Conservation (phyloP, 2,797 vertebrate genomes). For the Hemitrygon akajei region DNA sequence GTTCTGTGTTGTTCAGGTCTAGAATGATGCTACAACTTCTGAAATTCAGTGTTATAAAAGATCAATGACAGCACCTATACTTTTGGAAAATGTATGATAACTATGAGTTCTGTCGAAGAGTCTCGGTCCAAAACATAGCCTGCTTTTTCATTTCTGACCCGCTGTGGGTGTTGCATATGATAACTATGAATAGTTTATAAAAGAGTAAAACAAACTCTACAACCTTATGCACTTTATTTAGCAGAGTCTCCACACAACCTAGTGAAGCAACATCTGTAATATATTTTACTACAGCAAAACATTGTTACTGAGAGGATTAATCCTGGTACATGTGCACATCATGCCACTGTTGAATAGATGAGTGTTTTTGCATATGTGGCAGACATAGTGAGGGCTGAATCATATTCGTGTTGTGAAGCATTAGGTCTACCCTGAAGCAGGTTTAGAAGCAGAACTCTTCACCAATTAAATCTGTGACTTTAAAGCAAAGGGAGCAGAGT, state of each 20-base stretch:
- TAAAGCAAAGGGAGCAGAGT: background rate
- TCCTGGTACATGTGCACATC: background rate
- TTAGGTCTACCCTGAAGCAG: background rate
- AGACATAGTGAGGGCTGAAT: background rate
- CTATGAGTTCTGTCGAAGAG: background rate
- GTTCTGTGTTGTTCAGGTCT: background rate
- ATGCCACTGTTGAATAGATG: slow-evolving; percentile 8
- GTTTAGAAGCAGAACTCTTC: background rate
- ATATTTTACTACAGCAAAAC: slow-evolving; percentile 15
- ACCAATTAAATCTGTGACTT: background rate
- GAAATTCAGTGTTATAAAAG: background rate
- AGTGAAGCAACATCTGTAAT: slow-evolving; percentile 27
- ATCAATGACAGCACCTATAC: background rate
- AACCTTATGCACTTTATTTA: background rate
- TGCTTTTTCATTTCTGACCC: too few relatives aligned
- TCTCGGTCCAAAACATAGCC: too few relatives aligned
- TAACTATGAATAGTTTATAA: background rate
- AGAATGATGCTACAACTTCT: background rate
- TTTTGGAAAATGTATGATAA: background rate
- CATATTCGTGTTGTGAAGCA: background rate
- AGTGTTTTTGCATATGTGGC: slow-evolving; percentile 16
- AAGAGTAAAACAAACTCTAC: background rate
- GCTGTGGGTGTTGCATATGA: background rate
- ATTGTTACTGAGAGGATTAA: background rate
- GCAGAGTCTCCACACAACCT: background rate